Percentiles rank a stretch among this genome's conserved stretches.
phyloP scores from a whole-genome alignment of 2,888 invertebrate genomes.

The Andricus curvator region DNA sequence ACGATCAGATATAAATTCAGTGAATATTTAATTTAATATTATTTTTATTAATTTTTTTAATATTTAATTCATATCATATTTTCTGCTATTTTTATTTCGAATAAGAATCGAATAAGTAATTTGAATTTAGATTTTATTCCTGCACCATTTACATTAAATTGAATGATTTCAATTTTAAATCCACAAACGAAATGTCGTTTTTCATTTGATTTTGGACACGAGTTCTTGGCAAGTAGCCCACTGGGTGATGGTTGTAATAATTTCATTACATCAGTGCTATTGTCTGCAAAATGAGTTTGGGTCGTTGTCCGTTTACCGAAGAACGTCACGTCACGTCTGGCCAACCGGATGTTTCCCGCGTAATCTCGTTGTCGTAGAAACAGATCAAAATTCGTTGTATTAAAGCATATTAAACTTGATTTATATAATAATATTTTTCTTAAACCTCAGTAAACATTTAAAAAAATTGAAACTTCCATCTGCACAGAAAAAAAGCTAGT shows the following conservation, averaged over 20 bases:
- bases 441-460: no score
- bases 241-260: neutral
- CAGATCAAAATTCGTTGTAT: neutral
- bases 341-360: constrained; percentile 24
- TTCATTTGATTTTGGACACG: neutral
- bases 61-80: neutral
- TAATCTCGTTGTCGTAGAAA: neutral
- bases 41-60: no score
- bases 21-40: no score
- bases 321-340: constrained; percentile 20
- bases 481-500: no score
- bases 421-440: neutral
- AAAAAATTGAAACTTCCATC: no score
- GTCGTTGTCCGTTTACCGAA: constrained; percentile 20
- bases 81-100: neutral
- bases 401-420: neutral
- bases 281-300: constrained; percentile 13
- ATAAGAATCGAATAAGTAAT: neutral
- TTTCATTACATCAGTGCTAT: constrained; percentile 27
- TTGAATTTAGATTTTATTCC: neutral
- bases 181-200: neutral
- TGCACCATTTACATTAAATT: neutral
- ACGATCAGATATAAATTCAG: neutral
- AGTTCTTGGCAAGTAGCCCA: neutral
- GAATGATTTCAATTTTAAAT: neutral